Percentiles rank a stretch among this genome's conserved stretches.
Conservation (phyloP, 2,113 vertebrate species). For the Microcebus jonahi region DNA sequence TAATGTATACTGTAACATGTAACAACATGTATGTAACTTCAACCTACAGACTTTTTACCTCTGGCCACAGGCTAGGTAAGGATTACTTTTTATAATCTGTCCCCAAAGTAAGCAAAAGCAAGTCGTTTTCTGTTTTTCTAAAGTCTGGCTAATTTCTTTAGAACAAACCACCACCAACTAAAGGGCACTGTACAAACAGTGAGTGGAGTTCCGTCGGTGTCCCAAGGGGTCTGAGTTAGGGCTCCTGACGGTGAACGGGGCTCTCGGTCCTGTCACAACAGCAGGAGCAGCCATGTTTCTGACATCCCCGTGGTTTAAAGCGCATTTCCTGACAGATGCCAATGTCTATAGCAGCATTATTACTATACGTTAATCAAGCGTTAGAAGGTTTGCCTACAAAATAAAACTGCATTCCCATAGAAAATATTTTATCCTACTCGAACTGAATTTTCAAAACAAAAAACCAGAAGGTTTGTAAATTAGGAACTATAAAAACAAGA, state of each 20-base stretch:
- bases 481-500: not conserved
- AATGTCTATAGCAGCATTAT: not conserved
- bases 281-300: not conserved
- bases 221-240: not conserved
- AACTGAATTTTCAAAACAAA: not conserved
- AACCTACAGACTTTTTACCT: not conserved
- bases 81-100: not conserved
- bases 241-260: not conserved
- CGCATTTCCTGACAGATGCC: not conserved
- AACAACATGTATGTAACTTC: not conserved
- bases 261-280: not conserved
- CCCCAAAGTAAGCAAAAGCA: slow-evolving; percentile 17
- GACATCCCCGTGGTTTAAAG: not conserved
- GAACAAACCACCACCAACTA: not conserved
- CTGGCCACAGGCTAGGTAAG: not conserved
- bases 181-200: not conserved
- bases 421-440: not conserved
- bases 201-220: not conserved
- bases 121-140: not conserved
- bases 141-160: slow-evolving; percentile 7
- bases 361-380: not conserved
- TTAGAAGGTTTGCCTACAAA: not conserved
- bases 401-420: not conserved
- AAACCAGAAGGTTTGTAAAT: not conserved
- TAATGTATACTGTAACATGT: not conserved